Evolutionary conservation across 1,140 invertebrate species (phyloP), one percentile per base, ranked within the genome.

Genomic region (Homarus americanus): DNA sequence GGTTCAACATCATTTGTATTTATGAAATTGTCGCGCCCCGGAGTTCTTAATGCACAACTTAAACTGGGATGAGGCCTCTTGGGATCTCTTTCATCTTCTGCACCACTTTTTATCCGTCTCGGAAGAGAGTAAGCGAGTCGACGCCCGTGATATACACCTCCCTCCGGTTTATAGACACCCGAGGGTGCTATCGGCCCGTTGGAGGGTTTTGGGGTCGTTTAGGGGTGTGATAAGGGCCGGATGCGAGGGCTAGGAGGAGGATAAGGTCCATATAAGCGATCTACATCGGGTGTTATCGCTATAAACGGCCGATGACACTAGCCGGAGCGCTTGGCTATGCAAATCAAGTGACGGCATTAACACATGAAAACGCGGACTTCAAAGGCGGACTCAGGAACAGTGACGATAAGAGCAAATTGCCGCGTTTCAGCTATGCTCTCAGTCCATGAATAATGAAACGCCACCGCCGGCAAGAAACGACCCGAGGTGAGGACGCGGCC

Each of bases 341-440:
- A 90, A 90, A 90, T 90, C 80, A 73, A 83, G 88, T 90, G 88
- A 90, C 88, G 88, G 80, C 88, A 90, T 90, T 90, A 90, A 90
- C 88, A 90, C 88, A 90, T 90, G 88, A 84, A 90, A 90, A 90
- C 88, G 88, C 88, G 44, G 73, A 90, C 88, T 90, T 90, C 88
- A 90, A 90, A 90, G 88, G 80, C 82, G 88, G 80, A 76, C 88
- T 53, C 88, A 73, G 88, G 88, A 90, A 90, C 88, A 90, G 88
- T 90, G 88, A 90, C 88, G 88, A 90, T 90, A 83, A 90, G 88
- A 90, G 80, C 88, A 90, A 90, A 90, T 90, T 90, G 88, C 88
- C 88, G 88, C 88, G 88, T 90, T 90, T 90, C 88, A 83, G 80
- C 88, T 84, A 83, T 90, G 88, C 88, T 90, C 88, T 90, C 88